Conservation (phyloP, 2,113 vertebrate genomes). For the Eupsittula cactorum region DNA sequence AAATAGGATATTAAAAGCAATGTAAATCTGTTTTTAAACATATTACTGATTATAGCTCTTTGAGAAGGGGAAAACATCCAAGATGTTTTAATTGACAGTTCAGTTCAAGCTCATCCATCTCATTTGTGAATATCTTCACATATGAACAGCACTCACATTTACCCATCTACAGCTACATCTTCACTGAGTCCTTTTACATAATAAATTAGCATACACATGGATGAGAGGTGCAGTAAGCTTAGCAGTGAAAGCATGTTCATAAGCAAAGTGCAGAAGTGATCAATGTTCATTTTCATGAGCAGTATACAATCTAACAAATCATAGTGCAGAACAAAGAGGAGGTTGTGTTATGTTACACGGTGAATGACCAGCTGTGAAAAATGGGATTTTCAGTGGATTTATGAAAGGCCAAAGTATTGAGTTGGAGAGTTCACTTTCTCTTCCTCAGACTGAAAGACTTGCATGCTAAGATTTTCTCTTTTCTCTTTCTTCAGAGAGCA, state of each 20-base stretch:
- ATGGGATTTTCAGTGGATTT: not conserved
- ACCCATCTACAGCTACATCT: not conserved
- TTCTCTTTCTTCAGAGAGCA: not conserved
- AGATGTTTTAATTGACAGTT: conserved; percentile 15
- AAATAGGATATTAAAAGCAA: conserved; percentile 44
- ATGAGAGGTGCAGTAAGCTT: not conserved
- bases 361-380: not conserved
- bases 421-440: not conserved
- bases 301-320: not conserved
- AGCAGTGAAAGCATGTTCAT: not conserved
- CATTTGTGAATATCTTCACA: not conserved
- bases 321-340: not conserved
- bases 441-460: not conserved
- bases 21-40: conserved; percentile 64
- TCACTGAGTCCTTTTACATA: not conserved
- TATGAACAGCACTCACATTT: not conserved
- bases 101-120: not conserved
- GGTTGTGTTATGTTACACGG: not conserved
- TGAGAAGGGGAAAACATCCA: conserved; percentile 13
- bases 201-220: accelerated
- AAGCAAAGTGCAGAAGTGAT: not conserved
- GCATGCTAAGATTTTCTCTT: not conserved
- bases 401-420: not conserved
- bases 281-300: not conserved
- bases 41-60: not conserved